These are phyloP conservation scores for Procavia capensis DNA, from an alignment of 2,113 vertebrate genomes.

Conservation along the genomic window DNA sequence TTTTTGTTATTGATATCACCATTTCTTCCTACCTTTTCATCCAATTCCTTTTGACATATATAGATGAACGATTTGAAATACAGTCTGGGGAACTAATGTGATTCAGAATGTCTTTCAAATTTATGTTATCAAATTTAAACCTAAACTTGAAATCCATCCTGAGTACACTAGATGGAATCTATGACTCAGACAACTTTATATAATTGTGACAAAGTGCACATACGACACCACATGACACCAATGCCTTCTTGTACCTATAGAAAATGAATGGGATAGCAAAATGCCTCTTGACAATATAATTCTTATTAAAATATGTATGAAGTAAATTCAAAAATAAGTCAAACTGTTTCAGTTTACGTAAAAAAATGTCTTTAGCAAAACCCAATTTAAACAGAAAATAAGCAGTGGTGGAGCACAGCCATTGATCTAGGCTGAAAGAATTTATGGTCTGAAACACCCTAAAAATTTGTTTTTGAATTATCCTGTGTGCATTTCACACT, in stretches of 20 bases:
- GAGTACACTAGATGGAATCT: background rate
- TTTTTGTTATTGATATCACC: background rate
- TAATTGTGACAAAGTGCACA: background rate
- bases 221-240: background rate
- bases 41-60: background rate
- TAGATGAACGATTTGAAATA: background rate
- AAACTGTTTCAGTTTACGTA: background rate
- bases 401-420: background rate
- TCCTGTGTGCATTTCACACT: background rate
- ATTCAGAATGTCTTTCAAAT: background rate
- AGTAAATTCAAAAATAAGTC: conserved; percentile 39
- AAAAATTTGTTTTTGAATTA: conserved; percentile 77
- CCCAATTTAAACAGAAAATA: conserved; percentile 72
- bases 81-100: background rate
- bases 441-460: conserved; percentile 64
- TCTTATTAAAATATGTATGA: conserved; percentile 66
- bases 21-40: background rate
- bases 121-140: conserved; percentile 36
- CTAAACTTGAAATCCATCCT: conserved; percentile 16
- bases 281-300: conserved; percentile 1
- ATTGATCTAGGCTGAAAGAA: conserved; percentile 63
- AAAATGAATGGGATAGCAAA: conserved; percentile 17
- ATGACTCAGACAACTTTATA: background rate
- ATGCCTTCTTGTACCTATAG: background rate
- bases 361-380: conserved; percentile 60